phyloP scores from a whole-genome alignment of 64 coral and sea anemone genomes.

The Actinia equina region DNA sequence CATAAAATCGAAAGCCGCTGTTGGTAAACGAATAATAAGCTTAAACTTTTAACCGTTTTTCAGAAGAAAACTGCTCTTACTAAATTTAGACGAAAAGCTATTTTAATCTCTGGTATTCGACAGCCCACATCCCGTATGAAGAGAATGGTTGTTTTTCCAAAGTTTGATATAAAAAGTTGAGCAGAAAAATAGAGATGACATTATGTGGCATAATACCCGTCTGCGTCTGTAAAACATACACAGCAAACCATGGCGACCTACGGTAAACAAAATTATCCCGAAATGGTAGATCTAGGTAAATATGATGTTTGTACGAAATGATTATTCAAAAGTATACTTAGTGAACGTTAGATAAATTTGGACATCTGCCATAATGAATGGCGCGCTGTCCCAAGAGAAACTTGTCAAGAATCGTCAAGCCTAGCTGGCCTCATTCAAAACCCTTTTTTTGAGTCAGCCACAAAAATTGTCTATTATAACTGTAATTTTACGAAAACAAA shows the following conservation, averaged over 20 bases:
- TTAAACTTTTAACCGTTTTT: not conserved
- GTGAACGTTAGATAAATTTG: not conserved
- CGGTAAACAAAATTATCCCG: constrained; percentile 5
- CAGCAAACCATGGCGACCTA: constrained; percentile 6
- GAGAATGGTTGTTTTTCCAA: not conserved
- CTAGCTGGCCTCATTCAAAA: too few relatives aligned
- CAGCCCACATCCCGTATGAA: not conserved
- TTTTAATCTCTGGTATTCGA: not conserved
- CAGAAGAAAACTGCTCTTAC: not conserved
- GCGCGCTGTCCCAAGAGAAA: not conserved
- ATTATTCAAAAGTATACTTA: not conserved
- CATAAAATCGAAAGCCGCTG: not conserved
- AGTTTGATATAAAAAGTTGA: not conserved
- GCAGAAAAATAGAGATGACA: not conserved
- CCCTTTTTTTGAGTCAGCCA: too few relatives aligned
- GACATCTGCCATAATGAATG: not conserved
- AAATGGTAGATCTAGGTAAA: constrained; percentile 8
- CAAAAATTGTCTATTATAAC: too few relatives aligned
- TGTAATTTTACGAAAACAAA: not conserved
- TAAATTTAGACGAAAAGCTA: not conserved
- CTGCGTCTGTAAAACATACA: not conserved
- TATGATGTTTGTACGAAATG: not conserved
- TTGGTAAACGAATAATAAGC: not conserved
- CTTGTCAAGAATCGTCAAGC: too few relatives aligned
- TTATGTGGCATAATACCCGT: not conserved